Conservation (phyloP, 2,888 invertebrate species). For the Willowsia nigromaculata region DNA sequence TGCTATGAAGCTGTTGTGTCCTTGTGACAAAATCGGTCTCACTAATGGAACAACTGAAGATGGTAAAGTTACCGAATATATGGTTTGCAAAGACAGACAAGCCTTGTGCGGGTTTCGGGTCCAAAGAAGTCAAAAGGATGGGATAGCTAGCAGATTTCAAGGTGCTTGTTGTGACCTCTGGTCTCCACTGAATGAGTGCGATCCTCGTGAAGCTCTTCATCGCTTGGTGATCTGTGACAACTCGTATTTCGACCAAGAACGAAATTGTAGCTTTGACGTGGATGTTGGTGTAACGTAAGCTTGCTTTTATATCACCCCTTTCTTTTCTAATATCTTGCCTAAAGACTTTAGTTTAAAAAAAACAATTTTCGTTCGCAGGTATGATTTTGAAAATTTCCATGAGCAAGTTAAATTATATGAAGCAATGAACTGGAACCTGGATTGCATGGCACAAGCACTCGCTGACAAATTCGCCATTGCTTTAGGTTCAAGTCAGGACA, state of each 20-base stretch:
- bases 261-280: conserved; percentile 7
- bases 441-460: background rate
- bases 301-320: too few relatives aligned
- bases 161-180: conserved; percentile 1
- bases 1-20: background rate
- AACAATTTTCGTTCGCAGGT: too few relatives aligned
- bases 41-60: background rate
- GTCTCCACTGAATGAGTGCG: background rate
- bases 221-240: conserved; percentile 8
- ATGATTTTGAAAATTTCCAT: background rate
- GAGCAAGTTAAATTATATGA: conserved; percentile 20
- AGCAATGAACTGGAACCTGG: background rate
- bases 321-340: too few relatives aligned
- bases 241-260: background rate
- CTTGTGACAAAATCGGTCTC: background rate
- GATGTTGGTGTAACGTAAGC: background rate
- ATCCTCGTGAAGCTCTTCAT: background rate
- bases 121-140: background rate
- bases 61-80: background rate
- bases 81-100: background rate
- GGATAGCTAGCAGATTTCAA: background rate
- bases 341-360: too few relatives aligned
- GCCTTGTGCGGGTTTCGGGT: conserved; percentile 26
- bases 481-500: background rate
- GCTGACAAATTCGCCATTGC: background rate